phyloP scores from a whole-genome alignment of 2,888 invertebrate genomes.

The Pandemis heparana region DNA sequence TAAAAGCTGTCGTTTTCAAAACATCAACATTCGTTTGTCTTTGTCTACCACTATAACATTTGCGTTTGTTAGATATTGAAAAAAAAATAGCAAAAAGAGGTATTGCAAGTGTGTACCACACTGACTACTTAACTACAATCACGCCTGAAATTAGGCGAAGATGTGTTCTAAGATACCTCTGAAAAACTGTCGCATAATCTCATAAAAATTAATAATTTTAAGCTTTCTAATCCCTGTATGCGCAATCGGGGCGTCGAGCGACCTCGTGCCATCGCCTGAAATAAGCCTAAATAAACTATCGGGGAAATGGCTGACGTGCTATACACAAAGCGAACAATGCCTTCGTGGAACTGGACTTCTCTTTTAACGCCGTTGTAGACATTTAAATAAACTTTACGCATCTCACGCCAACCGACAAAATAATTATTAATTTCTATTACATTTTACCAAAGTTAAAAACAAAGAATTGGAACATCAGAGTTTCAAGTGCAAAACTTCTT shows the following conservation, averaged over 20 bases:
- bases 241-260: background rate
- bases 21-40: too few species aligned
- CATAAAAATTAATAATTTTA: too few species aligned
- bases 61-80: too few species aligned
- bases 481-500: too few species aligned
- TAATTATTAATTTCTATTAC: background rate
- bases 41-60: too few species aligned
- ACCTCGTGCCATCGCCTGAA: background rate
- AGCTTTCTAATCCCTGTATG: background rate
- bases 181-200: background rate
- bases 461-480: too few species aligned
- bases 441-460: background rate
- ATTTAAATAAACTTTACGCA: background rate
- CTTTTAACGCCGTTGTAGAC: background rate
- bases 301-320: background rate
- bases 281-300: background rate
- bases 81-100: too few species aligned
- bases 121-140: too few species aligned
- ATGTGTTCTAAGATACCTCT: too few species aligned
- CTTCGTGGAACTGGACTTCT: background rate
- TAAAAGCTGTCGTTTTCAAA: background rate
- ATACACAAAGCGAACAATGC: background rate
- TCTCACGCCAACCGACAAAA: background rate
- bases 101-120: too few species aligned
- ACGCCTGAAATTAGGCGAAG: too few species aligned